These are phyloP conservation scores for Chamaetylas fuelleborni DNA, from an alignment of 2,113 vertebrate genomes.

Conservation along the genomic window DNA sequence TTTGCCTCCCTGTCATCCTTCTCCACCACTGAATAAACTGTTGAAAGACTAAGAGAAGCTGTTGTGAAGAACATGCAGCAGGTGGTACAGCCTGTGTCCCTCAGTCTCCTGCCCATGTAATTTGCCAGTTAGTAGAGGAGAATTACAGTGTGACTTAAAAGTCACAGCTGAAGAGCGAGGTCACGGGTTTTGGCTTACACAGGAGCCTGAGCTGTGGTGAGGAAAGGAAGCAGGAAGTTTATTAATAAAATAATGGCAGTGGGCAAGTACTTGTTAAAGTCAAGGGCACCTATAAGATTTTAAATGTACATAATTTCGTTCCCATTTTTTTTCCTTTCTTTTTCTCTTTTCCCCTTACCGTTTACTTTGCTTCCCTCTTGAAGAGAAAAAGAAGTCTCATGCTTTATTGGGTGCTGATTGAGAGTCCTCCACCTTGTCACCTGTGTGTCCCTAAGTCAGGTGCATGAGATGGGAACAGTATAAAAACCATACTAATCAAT, in stretches of 20 bases:
- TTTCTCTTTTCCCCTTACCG: accelerated
- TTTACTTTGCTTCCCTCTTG: slow-evolving; percentile 34
- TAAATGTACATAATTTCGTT: background rate
- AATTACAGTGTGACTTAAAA: slow-evolving; percentile 24
- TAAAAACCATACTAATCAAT: slow-evolving; percentile 22
- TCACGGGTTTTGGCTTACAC: background rate
- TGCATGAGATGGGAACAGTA: background rate
- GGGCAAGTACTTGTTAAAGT: background rate
- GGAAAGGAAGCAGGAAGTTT: background rate
- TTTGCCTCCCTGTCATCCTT: slow-evolving; percentile 35
- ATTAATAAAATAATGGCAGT: slow-evolving; percentile 14
- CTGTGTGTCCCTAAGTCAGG: background rate
- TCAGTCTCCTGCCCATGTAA: background rate
- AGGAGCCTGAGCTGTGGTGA: background rate
- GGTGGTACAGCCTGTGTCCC: slow-evolving; percentile 22
- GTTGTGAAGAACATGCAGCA: slow-evolving; percentile 36
- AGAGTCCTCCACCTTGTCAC: background rate
- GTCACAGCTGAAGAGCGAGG: background rate
- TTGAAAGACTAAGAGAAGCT: slow-evolving; percentile 41
- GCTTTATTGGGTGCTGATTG: background rate
- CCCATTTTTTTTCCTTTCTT: background rate
- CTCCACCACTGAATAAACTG: slow-evolving; percentile 39
- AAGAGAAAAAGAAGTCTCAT: background rate
- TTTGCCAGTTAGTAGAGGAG: slow-evolving; percentile 36
- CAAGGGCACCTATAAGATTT: background rate